Base-by-base conservation (phyloP, 2,888 invertebrate genomes). In the Pseudococcus viburni region DNA sequence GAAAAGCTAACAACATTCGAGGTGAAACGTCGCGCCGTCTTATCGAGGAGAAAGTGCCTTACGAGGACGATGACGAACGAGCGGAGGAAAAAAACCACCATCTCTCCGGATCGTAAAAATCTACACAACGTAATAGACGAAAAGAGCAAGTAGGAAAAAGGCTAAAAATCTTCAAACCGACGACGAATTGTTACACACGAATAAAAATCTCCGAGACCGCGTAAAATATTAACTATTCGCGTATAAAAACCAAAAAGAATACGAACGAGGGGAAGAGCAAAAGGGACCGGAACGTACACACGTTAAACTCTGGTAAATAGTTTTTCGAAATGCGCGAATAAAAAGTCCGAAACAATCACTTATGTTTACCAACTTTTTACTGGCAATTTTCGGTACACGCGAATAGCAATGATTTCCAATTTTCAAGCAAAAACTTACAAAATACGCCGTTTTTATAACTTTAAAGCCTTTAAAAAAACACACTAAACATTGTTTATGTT, bases 391-490 rank as follows among this genome's bases (percentile, higher is more conserved):
- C 68, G 68, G 26, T 73, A 73, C 26, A 73, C 68, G 68, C 68
- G 68, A 73, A 73, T 73, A 73, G 68, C 68, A 73, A 73, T 73
- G 68, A 73, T 73, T 73, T 73, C 68, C 68, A 73, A 73, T 73
- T 73, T 73, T 73, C 68, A 26, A 12, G 68, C 26, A 73, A 73
- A 73, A 73, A 73, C 68, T 73, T 73, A 73, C 68, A 73, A 73
- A 73, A 73, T 73, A 73, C 68, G 68, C 68, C 68, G 68, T 73
- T 73, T 73, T 73, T 73, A 73, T 26, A 73, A 73, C 68, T 73
- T 73, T 73, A 73, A 73, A 73, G 68, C 68, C 68, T 73, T 73
- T 73, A 73, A 73, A 73, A 73, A 73, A 73, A 73, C 68, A 73
- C 33, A 73, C 68, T 73, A 73, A 73, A 73, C 68, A 73, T 73